Base-by-base conservation (phyloP, 2,797 vertebrate genomes). In the Enteromius thamalakanensis region DNA sequence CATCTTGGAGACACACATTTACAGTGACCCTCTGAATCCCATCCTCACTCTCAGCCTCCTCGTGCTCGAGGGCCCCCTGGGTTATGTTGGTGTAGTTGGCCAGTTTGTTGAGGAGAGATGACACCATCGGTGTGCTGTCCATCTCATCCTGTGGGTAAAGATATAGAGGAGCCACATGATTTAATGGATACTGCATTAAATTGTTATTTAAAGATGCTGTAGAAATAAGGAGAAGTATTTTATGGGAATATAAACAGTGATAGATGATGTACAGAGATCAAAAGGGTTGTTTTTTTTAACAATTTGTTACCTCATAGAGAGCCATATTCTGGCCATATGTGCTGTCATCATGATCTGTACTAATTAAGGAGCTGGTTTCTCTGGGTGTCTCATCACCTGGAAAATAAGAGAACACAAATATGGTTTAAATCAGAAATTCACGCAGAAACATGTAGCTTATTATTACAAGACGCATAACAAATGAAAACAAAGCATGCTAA, bases 31-130 rank as follows among this genome's bases (percentile, higher is more conserved):
- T 94, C 69, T 94, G 94, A 89, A 91, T 91, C 5, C 96, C 97
- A 42, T 98, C 97, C 40, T 95, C 91, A 40, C 91, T 89, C 80
- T 95, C 94, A 0, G 92, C 96, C 88, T 96, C 95, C 91, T 99
- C 98, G 0, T 99, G 97, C 89, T 99, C 98, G 2, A 96, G 93
- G 40, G 97, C 97, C 1, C 98, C 97, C 92, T 98, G 97, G 47
- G 96, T 95, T 87, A 99, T 92, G 91, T 98, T 99, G 88, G 97
- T 99, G 91, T 99, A 99, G 91, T 96, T 98, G 83, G 98, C 97
- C 88, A 99, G 92, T 84, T 97, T 98, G 93, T 96, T 98, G 89
- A 99, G 96, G 74, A 99, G 94, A 0, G 97, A 97, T 0, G 98
- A 96, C 70, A 99, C 98, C 98, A 99, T 98, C 11, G 98, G 97